Evolutionary conservation across 2,888 invertebrate species (phyloP), one percentile per base, ranked within the genome.

Genomic region (Thereva nobilitata): DNA sequence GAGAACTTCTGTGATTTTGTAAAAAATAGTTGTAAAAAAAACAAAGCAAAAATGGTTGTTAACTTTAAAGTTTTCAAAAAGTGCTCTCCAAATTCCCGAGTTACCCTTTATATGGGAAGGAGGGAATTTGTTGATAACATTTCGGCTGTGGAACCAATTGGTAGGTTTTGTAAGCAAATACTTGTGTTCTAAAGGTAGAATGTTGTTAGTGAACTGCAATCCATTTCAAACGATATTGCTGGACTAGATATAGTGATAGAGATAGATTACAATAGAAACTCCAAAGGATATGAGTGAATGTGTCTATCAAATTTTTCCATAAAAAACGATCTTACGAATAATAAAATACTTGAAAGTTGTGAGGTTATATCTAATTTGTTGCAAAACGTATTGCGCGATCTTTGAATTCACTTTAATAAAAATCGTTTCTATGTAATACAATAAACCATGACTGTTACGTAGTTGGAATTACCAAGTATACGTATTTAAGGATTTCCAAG

Each of bases 21-120:
- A 2, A 23, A 1, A 23, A 23, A 23, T 23, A 5, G 10, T 45
- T 9, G 6, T 34, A 9, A 42, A 42, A n/a, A 38, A 41, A 52
- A 66, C 23, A 38, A 23, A n/a, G 38, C 34, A 66, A 70, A 50
- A 71, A 94, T 94, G 95, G 94, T 93, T 78, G 90, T 89, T 76
- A 93, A 92, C 79, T 93, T 93, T 80, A 91, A 92, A 82, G 94
- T 95, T 77, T 95, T 90, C 82, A 95, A 95, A 82, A 95, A 95
- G 84, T 88, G 88, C 76, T 89, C 93, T 49, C 93, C 94, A 55
- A 94, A 94, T 81, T 91, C 90, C 71, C 93, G 93, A 83, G 81
- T 94, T 74, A 90, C 92, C 47, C 82, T 95, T 73, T 95, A 94
- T 75, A 79, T 95, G 83, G 91, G 90, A 50, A 92, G 92, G 79